Conservation (phyloP, 2,888 invertebrate genomes). For the Patella pellucida region DNA sequence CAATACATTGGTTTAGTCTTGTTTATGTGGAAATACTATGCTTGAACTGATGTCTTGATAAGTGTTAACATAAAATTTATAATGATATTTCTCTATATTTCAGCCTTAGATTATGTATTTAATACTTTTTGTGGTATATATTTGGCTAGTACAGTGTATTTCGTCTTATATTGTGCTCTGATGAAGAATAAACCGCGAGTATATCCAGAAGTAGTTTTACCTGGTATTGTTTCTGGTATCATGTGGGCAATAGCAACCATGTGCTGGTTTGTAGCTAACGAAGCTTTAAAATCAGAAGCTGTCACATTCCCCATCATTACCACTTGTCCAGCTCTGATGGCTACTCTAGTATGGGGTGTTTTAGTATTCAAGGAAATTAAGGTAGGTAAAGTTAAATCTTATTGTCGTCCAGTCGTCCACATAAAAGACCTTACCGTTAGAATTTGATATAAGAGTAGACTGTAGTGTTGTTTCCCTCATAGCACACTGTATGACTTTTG, state of each 20-base stretch:
- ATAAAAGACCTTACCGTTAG: too few relatives aligned
- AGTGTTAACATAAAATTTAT: too few relatives aligned
- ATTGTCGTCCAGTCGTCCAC: too few relatives aligned
- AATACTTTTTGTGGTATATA: constrained; percentile 72
- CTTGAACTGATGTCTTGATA: too few relatives aligned
- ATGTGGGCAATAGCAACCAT: constrained; percentile 73
- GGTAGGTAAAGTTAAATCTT: constrained; percentile 48
- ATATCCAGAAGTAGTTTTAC: constrained; percentile 69
- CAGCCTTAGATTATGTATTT: constrained; percentile 72
- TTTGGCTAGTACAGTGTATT: constrained; percentile 68
- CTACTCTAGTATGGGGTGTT: constrained; percentile 71
- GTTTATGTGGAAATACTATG: too few relatives aligned
- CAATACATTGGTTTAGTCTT: too few relatives aligned
- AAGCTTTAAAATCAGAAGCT: constrained; percentile 69
- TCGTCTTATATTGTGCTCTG: constrained; percentile 68
- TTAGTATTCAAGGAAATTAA: constrained; percentile 72
- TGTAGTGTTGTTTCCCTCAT: too few relatives aligned
- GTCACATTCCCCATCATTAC: constrained; percentile 73
- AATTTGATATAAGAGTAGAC: too few relatives aligned
- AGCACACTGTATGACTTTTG: too few relatives aligned
- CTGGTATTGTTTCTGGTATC: constrained; percentile 71
- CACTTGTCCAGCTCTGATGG: constrained; percentile 71
- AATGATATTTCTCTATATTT: constrained; percentile 29
- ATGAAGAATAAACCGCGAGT: constrained; percentile 70
- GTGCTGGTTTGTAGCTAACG: constrained; percentile 73